Evolutionary conservation across 1,140 invertebrate genomes (phyloP).

Genomic region (Drosophila miranda): DNA sequence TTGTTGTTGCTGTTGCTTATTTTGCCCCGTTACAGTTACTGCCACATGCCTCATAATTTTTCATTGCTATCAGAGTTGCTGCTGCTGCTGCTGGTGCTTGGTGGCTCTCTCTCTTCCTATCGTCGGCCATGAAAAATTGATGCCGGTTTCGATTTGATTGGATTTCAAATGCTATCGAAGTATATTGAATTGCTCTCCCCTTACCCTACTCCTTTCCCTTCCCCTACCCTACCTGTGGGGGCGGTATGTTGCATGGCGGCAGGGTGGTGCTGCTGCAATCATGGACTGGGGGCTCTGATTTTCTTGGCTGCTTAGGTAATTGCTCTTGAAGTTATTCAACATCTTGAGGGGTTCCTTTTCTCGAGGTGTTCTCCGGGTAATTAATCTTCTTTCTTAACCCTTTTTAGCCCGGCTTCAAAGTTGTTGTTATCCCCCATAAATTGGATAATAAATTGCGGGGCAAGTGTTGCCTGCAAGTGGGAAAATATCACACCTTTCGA

Average conservation of each 20-base stretch:
- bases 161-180: slow-evolving; percentile 67
- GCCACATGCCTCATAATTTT: slow-evolving; percentile 75
- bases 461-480: slow-evolving; percentile 21
- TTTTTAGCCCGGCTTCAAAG: not conserved
- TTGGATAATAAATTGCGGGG: slow-evolving; percentile 36
- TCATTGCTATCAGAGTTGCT: slow-evolving; percentile 61
- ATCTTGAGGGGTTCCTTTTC: slow-evolving; percentile 11
- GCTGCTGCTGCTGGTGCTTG: slow-evolving; percentile 11
- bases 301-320: slow-evolving; percentile 33
- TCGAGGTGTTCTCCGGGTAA: slow-evolving; percentile 12
- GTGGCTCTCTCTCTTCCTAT: slow-evolving; percentile 2
- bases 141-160: slow-evolving; percentile 68
- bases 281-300: slow-evolving; percentile 17
- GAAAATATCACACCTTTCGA: slow-evolving; percentile 6
- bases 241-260: not conserved
- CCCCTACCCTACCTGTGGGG: not conserved
- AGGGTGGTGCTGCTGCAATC: too few relatives aligned
- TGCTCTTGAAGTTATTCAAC: slow-evolving; percentile 41
- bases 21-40: slow-evolving; percentile 34
- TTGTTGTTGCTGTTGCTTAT: slow-evolving; percentile 38
- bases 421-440: not conserved
- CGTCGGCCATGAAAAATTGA: slow-evolving; percentile 61
- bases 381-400: slow-evolving; percentile 23
- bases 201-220: slow-evolving; percentile 5
- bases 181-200: slow-evolving; percentile 59